phyloP scores from a whole-genome alignment of 2,888 invertebrate species.

The Luffia ferchaultella region DNA sequence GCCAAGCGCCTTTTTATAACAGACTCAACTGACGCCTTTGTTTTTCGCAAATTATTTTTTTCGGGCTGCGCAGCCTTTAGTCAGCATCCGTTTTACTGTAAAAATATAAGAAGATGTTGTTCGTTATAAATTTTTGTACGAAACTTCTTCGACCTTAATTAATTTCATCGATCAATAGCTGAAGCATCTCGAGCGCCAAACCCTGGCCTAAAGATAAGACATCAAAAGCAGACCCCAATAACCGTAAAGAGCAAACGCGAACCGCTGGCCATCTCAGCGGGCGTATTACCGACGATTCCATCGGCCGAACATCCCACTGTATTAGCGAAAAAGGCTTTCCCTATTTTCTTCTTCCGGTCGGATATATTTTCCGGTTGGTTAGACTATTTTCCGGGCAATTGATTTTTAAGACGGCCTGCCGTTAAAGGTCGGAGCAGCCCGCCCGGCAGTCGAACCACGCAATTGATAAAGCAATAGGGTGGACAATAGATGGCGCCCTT shows the following conservation, averaged over 20 bases:
- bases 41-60: too few relatives aligned
- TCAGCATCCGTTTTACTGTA: too few relatives aligned
- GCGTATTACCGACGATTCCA: conserved; percentile 14
- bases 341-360: conserved; percentile 29
- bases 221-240: conserved; percentile 19
- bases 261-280: conserved; percentile 11
- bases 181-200: too few relatives aligned
- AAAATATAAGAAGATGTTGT: too few relatives aligned
- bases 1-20: too few relatives aligned
- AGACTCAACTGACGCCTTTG: too few relatives aligned
- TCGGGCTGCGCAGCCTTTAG: too few relatives aligned
- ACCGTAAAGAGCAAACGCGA: conserved; percentile 23
- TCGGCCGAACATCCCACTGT: conserved; percentile 23
- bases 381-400: conserved; percentile 62
- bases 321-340: conserved; percentile 45
- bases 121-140: too few relatives aligned
- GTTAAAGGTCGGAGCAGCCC: conserved; percentile 28
- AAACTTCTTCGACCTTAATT: too few relatives aligned
- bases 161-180: too few relatives aligned
- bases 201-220: conserved; percentile 2
- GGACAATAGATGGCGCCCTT: conserved; percentile 31
- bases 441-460: conserved; percentile 1
- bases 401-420: conserved; percentile 30
- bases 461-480: conserved; percentile 9
- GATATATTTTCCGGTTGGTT: conserved; percentile 63